Percentiles rank a stretch among this genome's conserved stretches.
phyloP scores from a whole-genome alignment of 2,888 invertebrate genomes.

The Prostheceraeus crozeri region DNA sequence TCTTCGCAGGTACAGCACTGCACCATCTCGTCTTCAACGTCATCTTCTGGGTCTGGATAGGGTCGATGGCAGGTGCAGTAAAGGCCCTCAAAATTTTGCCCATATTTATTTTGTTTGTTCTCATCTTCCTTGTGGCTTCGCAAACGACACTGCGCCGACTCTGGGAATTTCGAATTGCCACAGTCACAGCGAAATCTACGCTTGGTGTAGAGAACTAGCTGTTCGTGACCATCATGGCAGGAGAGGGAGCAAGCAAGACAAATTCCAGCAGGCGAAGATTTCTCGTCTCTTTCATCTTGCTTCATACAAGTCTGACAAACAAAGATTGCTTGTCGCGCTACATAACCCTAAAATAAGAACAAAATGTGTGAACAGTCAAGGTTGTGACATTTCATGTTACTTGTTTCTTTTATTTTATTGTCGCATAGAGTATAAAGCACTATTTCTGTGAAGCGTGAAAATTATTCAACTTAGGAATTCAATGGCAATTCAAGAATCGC shows the following conservation, averaged over 20 bases:
- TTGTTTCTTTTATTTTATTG: too few species aligned
- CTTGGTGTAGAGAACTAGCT: constrained; percentile 91
- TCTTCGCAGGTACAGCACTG: constrained; percentile 94
- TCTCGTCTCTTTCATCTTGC: background rate
- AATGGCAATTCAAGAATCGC: too few species aligned
- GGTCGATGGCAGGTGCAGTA: constrained; percentile 85
- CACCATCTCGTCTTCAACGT: constrained; percentile 78
- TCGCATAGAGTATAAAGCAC: too few species aligned
- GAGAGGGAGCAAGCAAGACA: constrained; percentile 86
- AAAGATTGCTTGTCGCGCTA: constrained; percentile 29
- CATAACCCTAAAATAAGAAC: constrained; percentile 25
- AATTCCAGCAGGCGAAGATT: constrained; percentile 65
- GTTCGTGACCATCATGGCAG: constrained; percentile 90
- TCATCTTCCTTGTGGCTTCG: constrained; percentile 60
- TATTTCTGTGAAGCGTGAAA: too few species aligned
- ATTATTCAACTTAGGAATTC: too few species aligned
- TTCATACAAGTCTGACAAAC: constrained; percentile 30
- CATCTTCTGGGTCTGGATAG: constrained; percentile 82
- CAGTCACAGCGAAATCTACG: constrained; percentile 87
- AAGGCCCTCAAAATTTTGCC: constrained; percentile 84
- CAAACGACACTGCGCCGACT: constrained; percentile 1
- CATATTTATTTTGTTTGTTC: constrained; percentile 69
- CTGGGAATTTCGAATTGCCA: constrained; percentile 63
- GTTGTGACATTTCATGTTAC: too few species aligned
- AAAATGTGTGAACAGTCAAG: too few species aligned